Base-by-base conservation (phyloP, 2,888 invertebrate species). In the Ochropleura leucogaster region DNA sequence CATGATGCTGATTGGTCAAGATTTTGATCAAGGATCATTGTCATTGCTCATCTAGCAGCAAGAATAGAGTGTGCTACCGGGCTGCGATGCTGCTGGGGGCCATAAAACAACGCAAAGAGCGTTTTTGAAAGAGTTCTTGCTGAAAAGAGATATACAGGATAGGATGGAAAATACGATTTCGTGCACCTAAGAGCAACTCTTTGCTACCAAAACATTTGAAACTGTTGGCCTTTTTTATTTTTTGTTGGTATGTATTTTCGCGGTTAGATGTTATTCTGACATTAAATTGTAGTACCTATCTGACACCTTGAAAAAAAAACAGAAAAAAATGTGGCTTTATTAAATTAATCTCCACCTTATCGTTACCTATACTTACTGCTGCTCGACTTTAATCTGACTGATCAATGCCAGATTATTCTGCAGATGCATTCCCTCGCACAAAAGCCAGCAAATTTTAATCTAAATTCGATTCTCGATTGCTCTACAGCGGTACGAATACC, bases 401-500 rank as follows among this genome's bases (percentile, higher is more conserved):
- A 73, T 55, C 59, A 59, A 59, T 42, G 30, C 55, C 51, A 47
- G 64, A 49, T 72, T 60, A 78, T 70, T 64, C 63, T 46, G 20
- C 65, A 79, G 60, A 65, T 72, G 49, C 55, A 62, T 14, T 64
- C 59, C 44, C 51, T 65, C 46, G 40, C 62, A 40, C 64, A 65
- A 79, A 73, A 62, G 49, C 47, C 49, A 47, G 67, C 14, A 59
- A 79, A 79, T 69, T 42, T 62, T 57, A 80, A 80, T 74, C 53
- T 78, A 68, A 83, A 79, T 72, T 70, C 72, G 64, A 76, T 76
- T 68, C 57, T 70, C 53, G 59, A 76, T 75, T 64, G 67, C 44
- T 69, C 16, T 67, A 53, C 42, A 40, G 20, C 40, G 46, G 40
- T 42, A 53, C n/a, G 57, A 55, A 57, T 53, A n/a, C 63, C 59